phyloP scores from a whole-genome alignment of 2,888 invertebrate genomes.

The Chymomyza fuscimana region DNA sequence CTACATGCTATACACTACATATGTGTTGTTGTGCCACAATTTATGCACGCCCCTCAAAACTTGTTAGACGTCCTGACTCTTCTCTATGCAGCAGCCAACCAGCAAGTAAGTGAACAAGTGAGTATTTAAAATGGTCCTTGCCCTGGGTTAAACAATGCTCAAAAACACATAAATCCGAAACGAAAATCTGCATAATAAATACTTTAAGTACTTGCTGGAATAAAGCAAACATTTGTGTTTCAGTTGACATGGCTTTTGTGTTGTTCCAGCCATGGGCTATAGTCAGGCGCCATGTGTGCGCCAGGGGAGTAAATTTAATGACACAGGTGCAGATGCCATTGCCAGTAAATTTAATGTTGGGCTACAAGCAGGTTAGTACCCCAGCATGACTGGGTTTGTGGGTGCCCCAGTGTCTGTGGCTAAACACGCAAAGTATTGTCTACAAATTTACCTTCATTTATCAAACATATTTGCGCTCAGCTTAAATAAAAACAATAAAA shows the following conservation, averaged over 20 bases:
- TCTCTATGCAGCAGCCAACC: no score
- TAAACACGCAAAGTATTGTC: background rate
- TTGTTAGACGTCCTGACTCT: constrained; percentile 7
- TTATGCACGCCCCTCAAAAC: constrained; percentile 20
- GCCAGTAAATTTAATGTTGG: background rate
- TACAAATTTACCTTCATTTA: background rate
- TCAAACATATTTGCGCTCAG: background rate
- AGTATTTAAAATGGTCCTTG: background rate
- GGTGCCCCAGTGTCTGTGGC: constrained; percentile 10
- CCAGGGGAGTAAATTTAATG: constrained; percentile 8
- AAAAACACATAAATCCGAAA: constrained; percentile 50
- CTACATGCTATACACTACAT: background rate
- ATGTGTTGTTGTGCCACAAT: constrained; percentile 1
- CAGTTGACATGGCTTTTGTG: constrained; percentile 42
- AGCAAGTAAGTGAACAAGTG: background rate
- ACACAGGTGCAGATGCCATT: background rate
- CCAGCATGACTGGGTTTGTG: constrained; percentile 15
- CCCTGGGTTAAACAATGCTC: constrained; percentile 14
- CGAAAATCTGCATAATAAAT: constrained; percentile 53
- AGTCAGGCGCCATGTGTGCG: constrained; percentile 6
- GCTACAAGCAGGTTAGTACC: background rate
- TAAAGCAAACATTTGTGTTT: constrained; percentile 45
- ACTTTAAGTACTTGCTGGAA: constrained; percentile 49
- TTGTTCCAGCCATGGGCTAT: constrained; percentile 10
- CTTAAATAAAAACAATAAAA: background rate